Percentiles rank a stretch among this genome's conserved stretches.
phyloP scores from a whole-genome alignment of 2,113 vertebrate species.

The Murina feae region DNA sequence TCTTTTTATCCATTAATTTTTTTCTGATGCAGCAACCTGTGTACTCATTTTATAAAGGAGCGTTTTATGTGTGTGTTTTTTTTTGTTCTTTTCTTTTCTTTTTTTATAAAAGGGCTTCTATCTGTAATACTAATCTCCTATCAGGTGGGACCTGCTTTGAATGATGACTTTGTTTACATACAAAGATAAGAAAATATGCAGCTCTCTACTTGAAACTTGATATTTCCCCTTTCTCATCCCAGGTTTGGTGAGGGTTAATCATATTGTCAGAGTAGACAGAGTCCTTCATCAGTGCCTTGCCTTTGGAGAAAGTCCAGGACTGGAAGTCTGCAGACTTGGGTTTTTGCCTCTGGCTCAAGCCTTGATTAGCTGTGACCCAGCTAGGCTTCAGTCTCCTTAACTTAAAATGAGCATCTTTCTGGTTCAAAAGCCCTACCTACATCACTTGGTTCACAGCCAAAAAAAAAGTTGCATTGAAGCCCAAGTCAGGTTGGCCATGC shows the following conservation, averaged over 20 bases:
- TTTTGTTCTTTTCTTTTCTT: too few species aligned
- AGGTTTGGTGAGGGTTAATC: neutral
- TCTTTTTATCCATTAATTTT: neutral
- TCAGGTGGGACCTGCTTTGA: neutral
- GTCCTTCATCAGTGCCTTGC: neutral
- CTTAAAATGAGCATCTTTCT: neutral
- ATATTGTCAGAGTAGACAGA: neutral
- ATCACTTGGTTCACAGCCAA: neutral
- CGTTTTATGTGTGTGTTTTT: too few species aligned
- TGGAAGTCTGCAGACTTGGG: neutral
- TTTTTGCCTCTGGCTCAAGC: neutral
- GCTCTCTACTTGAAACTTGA: neutral
- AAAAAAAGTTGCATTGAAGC: neutral
- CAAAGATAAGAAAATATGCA: constrained; percentile 26
- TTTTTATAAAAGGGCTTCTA: neutral
- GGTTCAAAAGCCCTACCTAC: neutral
- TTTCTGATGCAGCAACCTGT: neutral
- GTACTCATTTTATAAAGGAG: neutral
- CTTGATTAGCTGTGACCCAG: neutral
- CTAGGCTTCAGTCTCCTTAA: neutral
- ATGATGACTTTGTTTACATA: constrained; percentile 17
- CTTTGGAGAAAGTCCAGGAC: neutral
- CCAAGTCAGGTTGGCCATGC: neutral
- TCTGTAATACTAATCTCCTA: neutral
- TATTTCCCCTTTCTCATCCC: neutral